These are phyloP conservation scores for Cossypha dichroa DNA, from an alignment of 2,797 vertebrate species.

Conservation along the genomic window DNA sequence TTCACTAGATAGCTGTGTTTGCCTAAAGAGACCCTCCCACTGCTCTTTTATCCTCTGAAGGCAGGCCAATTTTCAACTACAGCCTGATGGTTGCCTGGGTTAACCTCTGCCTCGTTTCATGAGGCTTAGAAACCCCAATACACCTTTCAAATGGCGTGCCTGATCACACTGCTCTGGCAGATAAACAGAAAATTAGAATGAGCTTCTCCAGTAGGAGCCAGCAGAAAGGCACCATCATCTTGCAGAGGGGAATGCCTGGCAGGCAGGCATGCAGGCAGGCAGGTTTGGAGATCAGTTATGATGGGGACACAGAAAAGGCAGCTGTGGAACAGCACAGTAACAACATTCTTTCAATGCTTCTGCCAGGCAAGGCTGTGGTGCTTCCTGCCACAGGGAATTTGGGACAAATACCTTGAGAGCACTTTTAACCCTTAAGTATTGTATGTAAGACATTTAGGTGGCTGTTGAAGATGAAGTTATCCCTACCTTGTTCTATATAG, in stretches of 20 bases:
- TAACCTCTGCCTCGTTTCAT: conserved; percentile 57
- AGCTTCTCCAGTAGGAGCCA: neutral
- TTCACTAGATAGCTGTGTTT: conserved; percentile 38
- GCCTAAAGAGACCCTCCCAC: conserved; percentile 62
- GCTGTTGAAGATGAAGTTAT: neutral
- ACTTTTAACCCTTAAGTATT: neutral
- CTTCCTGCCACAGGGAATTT: neutral
- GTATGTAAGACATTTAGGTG: neutral
- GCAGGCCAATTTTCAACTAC: conserved; percentile 47
- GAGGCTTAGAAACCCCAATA: conserved; percentile 32
- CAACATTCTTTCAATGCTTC: neutral
- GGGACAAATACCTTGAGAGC: neutral
- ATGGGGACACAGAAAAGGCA: neutral
- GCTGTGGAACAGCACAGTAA: neutral
- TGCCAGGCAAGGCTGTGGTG: neutral
- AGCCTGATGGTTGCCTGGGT: conserved; percentile 45
- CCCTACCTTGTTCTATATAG: neutral
- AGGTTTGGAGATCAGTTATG: neutral
- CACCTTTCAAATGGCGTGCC: neutral
- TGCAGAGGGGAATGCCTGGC: neutral
- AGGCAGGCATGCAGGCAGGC: neutral
- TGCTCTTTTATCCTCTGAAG: conserved; percentile 52
- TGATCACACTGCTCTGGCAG: conserved; percentile 41
- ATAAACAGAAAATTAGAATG: conserved; percentile 7
- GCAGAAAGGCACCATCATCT: neutral